phyloP scores from a whole-genome alignment of 2,888 invertebrate genomes.

The Drosophila diplacantha region DNA sequence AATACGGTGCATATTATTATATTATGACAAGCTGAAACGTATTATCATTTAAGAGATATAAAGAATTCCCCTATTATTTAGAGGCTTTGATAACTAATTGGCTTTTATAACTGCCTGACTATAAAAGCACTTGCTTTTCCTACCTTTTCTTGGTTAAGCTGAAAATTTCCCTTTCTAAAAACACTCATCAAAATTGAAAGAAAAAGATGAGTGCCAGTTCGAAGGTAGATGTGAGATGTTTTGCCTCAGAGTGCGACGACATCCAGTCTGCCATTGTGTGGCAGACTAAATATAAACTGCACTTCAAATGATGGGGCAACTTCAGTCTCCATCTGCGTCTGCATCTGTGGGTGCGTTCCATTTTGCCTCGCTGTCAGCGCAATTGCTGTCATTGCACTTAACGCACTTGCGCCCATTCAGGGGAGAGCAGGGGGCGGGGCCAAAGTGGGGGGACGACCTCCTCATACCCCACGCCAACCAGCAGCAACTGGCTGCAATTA shows the following conservation, averaged over 20 bases:
- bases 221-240: background rate
- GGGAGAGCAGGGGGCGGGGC: background rate
- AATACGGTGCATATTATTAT: too few species aligned
- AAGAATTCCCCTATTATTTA: background rate
- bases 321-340: conserved; percentile 24
- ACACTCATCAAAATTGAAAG: background rate
- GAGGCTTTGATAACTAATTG: too few species aligned
- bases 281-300: conserved; percentile 65
- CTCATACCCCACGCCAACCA: conserved; percentile 20
- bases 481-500: conserved; percentile 68
- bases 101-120: background rate
- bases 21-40: too few species aligned
- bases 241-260: conserved; percentile 6
- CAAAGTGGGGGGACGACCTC: background rate
- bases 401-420: conserved; percentile 59
- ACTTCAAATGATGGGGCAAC: conserved; percentile 46
- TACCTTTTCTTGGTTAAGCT: too few species aligned
- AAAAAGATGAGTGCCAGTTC: background rate
- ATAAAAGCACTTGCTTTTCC: too few species aligned
- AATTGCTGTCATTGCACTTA: conserved; percentile 70
- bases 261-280: conserved; percentile 44
- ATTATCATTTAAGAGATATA: too few species aligned
- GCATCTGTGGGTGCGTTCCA: conserved; percentile 46
- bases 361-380: conserved; percentile 60
- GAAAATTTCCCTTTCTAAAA: background rate